phyloP scores from a whole-genome alignment of 2,113 vertebrate species.

The Myotis yumanensis region DNA sequence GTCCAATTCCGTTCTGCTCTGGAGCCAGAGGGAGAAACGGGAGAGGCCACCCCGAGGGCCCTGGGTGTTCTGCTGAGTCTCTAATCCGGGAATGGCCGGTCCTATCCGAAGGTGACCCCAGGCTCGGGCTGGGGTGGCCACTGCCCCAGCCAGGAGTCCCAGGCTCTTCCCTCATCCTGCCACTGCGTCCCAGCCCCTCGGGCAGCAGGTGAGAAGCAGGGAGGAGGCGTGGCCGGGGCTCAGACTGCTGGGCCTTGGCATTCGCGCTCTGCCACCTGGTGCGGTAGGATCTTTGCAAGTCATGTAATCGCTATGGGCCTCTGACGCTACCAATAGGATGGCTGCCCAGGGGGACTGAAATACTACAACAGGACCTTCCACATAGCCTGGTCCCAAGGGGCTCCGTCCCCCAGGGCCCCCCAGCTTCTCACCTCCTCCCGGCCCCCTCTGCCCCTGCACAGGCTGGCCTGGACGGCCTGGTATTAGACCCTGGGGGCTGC shows the following conservation, averaged over 20 bases:
- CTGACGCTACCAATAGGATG: too few species aligned
- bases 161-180: not conserved
- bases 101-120: accelerated
- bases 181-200: not conserved
- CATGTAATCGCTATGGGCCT: not conserved
- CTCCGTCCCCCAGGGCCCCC: not conserved
- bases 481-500: not conserved
- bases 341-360: not conserved
- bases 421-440: accelerated
- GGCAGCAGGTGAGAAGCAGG: not conserved
- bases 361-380: not conserved
- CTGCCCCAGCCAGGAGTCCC: not conserved
- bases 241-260: not conserved
- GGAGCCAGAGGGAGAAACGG: not conserved
- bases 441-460: accelerated
- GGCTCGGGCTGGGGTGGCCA: not conserved
- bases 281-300: not conserved
- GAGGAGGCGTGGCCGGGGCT: not conserved
- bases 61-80: not conserved
- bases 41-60: accelerated
- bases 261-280: not conserved
- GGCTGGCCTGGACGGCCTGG: accelerated
- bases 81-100: not conserved
- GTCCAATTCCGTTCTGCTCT: accelerated
- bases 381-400: accelerated